These are phyloP conservation scores for Bombycilla garrulus DNA, from an alignment of 2,113 vertebrate genomes.

Conservation along the genomic window DNA sequence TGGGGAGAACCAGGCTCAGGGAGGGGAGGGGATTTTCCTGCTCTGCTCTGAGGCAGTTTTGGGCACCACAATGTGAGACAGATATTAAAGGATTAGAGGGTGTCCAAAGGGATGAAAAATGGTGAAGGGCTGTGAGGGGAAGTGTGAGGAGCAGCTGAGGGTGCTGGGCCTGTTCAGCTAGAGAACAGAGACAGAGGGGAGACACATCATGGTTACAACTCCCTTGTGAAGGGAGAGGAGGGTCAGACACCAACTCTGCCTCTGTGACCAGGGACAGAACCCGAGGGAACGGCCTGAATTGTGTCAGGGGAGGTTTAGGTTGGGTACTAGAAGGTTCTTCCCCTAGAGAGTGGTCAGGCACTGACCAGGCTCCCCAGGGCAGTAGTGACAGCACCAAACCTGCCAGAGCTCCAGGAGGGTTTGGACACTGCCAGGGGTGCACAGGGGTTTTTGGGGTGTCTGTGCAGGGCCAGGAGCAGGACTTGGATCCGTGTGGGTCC, in stretches of 20 bases:
- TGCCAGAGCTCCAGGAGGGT: accelerated
- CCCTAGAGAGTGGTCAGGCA: accelerated
- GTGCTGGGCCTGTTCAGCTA: neutral
- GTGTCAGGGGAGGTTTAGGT: neutral
- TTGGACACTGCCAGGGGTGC: neutral
- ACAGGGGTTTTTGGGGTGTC: neutral
- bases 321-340: too few species aligned
- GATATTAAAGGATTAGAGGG: too few species aligned
- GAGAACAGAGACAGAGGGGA: neutral
- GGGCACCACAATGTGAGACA: neutral
- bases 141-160: neutral
- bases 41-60: neutral
- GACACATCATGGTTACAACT: accelerated
- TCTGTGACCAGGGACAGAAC: neutral
- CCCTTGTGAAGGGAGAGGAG: accelerated
- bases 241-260: neutral
- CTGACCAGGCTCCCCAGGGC: neutral
- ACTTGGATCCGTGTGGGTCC: neutral
- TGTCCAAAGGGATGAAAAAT: neutral
- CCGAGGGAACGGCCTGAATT: accelerated
- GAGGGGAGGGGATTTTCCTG: neutral
- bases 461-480: neutral
- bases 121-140: neutral
- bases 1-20: neutral
- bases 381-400: neutral